phyloP scores from a whole-genome alignment of 2,888 invertebrate species.

The Dicranocentrus wangi region DNA sequence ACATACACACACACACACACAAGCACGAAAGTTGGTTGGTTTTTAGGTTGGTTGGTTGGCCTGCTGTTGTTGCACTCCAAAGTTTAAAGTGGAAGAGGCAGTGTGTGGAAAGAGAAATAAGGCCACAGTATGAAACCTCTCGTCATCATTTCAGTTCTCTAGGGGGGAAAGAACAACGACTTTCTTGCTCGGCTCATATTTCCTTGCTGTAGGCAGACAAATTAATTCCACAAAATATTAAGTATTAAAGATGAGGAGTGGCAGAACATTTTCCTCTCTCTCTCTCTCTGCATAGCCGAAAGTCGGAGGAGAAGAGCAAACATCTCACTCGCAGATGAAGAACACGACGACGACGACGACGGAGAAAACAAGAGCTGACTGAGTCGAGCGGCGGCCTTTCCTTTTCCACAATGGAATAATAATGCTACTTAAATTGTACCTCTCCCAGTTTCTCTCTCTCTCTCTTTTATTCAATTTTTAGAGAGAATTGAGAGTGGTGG shows the following conservation, averaged over 20 bases:
- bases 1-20: too few species aligned
- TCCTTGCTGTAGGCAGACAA: constrained; percentile 73
- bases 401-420: constrained; percentile 60
- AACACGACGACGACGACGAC: too few species aligned
- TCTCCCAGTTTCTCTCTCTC: constrained; percentile 44
- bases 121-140: constrained; percentile 62
- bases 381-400: constrained; percentile 36
- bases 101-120: constrained; percentile 49
- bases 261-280: neutral
- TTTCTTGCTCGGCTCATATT: constrained; percentile 73
- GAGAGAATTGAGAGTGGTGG: too few species aligned
- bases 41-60: too few species aligned
- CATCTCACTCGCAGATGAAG: constrained; percentile 56
- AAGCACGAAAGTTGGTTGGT: too few species aligned
- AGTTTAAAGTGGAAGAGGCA: neutral
- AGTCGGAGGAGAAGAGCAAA: constrained; percentile 40
- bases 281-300: neutral
- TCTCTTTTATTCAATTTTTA: constrained; percentile 21
- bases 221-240: constrained; percentile 74
- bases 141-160: constrained; percentile 67
- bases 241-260: constrained; percentile 73
- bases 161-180: constrained; percentile 71
- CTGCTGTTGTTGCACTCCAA: too few species aligned
- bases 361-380: constrained; percentile 51
- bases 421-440: constrained; percentile 64